Evolutionary conservation across 2,888 invertebrate species (phyloP).

Genomic region (Tipula unca): DNA sequence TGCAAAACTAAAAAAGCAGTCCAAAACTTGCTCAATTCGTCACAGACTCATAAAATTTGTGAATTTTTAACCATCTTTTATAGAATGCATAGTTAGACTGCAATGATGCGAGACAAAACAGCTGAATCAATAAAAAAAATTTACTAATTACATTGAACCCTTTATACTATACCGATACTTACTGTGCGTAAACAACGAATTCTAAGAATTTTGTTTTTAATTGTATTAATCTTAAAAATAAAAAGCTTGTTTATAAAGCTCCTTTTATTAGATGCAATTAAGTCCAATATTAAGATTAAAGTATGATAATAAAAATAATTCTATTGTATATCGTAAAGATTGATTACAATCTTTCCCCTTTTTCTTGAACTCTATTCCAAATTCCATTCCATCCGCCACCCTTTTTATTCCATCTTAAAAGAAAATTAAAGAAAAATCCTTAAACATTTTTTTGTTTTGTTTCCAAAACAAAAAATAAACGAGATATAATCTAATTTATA

Average conservation of each 20-base stretch:
- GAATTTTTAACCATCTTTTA: too few relatives aligned
- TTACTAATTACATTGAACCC: neutral
- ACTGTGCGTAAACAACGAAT: neutral
- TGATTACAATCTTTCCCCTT: neutral
- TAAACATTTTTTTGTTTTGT: neutral
- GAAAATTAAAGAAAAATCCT: neutral
- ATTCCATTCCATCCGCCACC: neutral
- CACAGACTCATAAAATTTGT: too few relatives aligned
- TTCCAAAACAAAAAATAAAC: neutral
- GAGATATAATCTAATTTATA: constrained; percentile 14
- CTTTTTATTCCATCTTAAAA: neutral
- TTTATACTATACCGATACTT: neutral
- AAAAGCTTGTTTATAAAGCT: neutral
- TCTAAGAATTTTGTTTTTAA: neutral
- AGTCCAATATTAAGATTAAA: constrained; percentile 8
- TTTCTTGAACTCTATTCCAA: neutral
- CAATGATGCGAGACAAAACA: neutral
- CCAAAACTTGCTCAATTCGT: too few relatives aligned
- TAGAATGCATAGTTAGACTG: too few relatives aligned
- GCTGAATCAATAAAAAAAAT: neutral
- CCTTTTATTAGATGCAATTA: neutral
- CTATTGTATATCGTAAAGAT: neutral
- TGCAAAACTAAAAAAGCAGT: too few relatives aligned
- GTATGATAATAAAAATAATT: neutral
- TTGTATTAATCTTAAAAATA: neutral